phyloP scores from a whole-genome alignment of 2,888 invertebrate genomes.

The Drosophila anomelani region DNA sequence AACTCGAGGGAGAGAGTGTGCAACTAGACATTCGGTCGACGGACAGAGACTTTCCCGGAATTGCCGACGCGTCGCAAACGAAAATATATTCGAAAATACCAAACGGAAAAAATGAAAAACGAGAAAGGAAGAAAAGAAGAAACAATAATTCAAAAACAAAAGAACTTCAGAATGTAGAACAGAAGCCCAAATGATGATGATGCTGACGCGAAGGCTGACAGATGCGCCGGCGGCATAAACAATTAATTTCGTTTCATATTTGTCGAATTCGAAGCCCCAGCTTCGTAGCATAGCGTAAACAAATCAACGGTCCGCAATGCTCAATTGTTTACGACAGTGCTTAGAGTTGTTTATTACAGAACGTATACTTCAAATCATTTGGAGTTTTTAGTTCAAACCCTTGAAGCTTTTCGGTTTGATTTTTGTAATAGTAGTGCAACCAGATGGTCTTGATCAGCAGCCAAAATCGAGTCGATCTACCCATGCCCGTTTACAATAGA shows the following conservation, averaged over 20 bases:
- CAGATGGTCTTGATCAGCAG: not conserved
- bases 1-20: not conserved
- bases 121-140: conserved; percentile 27
- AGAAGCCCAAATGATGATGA: conserved; percentile 40
- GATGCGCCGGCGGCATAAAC: conserved; percentile 64
- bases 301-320: conserved; percentile 35
- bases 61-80: conserved; percentile 54
- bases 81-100: conserved; percentile 31
- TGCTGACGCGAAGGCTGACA: conserved; percentile 73
- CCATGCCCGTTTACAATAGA: not conserved
- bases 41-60: conserved; percentile 68
- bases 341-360: conserved; percentile 28
- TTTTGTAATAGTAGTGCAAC: not conserved
- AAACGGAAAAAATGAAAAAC: conserved; percentile 41
- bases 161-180: conserved; percentile 61
- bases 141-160: conserved; percentile 75
- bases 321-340: conserved; percentile 39
- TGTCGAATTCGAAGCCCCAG: conserved; percentile 35
- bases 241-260: conserved; percentile 49
- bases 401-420: not conserved
- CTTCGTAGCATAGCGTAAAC: conserved; percentile 41
- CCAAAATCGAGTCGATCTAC: not conserved
- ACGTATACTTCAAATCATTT: conserved; percentile 33
- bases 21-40: conserved; percentile 72
- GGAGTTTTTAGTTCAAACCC: conserved; percentile 9